Conservation (phyloP, 2,113 vertebrate species). For the Microcebus murinus region DNA sequence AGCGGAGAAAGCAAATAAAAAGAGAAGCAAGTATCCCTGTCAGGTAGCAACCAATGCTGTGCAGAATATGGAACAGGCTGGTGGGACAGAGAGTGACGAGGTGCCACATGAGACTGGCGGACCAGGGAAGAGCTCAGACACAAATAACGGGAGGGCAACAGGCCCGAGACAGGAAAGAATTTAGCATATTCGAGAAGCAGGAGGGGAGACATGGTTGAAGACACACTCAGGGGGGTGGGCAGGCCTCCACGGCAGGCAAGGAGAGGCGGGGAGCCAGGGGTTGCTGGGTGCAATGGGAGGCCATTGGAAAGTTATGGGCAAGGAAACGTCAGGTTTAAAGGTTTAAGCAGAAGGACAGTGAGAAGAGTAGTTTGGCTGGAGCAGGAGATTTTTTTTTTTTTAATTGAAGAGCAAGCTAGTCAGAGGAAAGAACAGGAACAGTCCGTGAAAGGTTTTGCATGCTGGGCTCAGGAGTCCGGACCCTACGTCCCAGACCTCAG, state of each 20-base stretch:
- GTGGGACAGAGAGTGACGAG: background rate
- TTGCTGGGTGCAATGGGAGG: background rate
- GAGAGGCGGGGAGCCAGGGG: background rate
- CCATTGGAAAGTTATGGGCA: background rate
- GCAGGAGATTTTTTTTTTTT: background rate
- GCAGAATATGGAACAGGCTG: background rate
- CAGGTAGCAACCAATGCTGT: background rate
- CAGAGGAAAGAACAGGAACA: background rate
- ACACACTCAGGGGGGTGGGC: background rate
- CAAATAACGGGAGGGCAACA: background rate
- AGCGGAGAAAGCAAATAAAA: background rate
- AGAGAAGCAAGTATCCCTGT: background rate
- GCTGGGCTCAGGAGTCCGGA: background rate
- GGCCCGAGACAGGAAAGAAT: background rate
- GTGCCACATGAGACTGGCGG: background rate
- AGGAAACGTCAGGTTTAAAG: background rate
- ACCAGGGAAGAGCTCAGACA: background rate
- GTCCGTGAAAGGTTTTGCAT: background rate
- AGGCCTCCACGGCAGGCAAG: background rate
- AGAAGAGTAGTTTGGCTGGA: background rate
- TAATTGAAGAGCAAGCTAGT: background rate
- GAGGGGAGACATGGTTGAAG: background rate
- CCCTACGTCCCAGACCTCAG: background rate
- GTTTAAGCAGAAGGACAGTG: background rate
- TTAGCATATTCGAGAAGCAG: background rate